A percentile compares a stretch with the other conserved stretches of the same genome.
phyloP scores from a whole-genome alignment of 2,888 invertebrate species.

The Pegoplata infirma region DNA sequence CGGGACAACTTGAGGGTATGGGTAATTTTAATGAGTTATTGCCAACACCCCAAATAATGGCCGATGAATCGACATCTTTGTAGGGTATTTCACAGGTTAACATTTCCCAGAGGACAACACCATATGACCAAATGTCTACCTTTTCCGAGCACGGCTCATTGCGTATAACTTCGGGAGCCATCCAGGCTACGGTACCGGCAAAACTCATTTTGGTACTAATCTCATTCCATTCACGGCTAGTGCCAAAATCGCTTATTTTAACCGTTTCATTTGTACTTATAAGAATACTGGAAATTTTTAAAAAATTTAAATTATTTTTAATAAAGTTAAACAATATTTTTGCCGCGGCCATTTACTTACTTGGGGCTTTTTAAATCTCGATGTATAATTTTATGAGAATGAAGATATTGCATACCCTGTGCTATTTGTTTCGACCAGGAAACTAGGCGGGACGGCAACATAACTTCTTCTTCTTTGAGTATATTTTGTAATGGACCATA shows the following conservation, averaged over 20 bases:
- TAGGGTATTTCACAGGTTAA: slow-evolving; percentile 96
- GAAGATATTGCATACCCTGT: slow-evolving; percentile 97
- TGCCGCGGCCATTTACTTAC: slow-evolving; percentile 87
- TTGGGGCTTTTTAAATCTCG: slow-evolving; percentile 99
- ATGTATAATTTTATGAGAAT: slow-evolving; percentile 97
- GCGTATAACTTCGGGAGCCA: slow-evolving; percentile 99
- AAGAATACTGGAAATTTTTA: slow-evolving; percentile 86
- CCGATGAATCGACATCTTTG: slow-evolving; percentile 95
- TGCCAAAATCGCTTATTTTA: slow-evolving; percentile 99
- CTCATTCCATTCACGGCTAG: slow-evolving; percentile 95
- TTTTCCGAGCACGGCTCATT: slow-evolving; percentile 98
- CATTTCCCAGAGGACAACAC: slow-evolving; percentile 98
- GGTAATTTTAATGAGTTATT: slow-evolving; percentile 94
- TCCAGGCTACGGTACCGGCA: slow-evolving; percentile 99
- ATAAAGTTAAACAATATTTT: too few relatives aligned
- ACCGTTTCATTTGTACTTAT: slow-evolving; percentile 89
- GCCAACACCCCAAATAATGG: slow-evolving; percentile 99
- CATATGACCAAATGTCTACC: slow-evolving; percentile 99
- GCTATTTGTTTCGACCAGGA: slow-evolving; percentile 98
- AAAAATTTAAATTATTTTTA: slow-evolving; percentile 2
- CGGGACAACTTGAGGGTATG: slow-evolving; percentile 93
- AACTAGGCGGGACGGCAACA: slow-evolving; percentile 91
- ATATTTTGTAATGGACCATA: slow-evolving; percentile 96
- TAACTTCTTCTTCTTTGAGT: slow-evolving; percentile 88
- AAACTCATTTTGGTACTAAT: slow-evolving; percentile 98